A percentile compares a stretch with the other conserved stretches of the same genome.
Evolutionary conservation across 1,140 invertebrate genomes (phyloP).

Genomic region (Charaxes varanes): DNA sequence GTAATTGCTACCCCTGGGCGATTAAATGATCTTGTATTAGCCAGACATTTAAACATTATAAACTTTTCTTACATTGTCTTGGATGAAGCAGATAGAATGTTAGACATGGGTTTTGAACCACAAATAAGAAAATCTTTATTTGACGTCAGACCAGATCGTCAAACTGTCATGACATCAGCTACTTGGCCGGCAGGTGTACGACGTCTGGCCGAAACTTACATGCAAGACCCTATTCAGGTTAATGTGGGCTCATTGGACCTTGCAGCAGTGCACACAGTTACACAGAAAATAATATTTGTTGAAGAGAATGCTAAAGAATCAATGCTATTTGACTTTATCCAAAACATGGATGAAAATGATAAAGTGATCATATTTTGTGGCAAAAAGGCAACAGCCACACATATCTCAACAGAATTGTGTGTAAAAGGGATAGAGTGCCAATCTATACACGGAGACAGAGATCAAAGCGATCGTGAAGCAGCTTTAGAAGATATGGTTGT

Average conservation of each 20-base stretch:
- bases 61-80: slow-evolving; percentile 91
- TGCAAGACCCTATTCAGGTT: slow-evolving; percentile 91
- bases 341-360: slow-evolving; percentile 80
- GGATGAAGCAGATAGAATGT: slow-evolving; percentile 93
- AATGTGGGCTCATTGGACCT: slow-evolving; percentile 91
- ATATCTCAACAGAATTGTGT: slow-evolving; percentile 86
- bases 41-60: slow-evolving; percentile 79
- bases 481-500: slow-evolving; percentile 88
- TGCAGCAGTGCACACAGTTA: slow-evolving; percentile 88
- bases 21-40: slow-evolving; percentile 85
- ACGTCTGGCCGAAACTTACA: slow-evolving; percentile 87
- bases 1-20: slow-evolving; percentile 93
- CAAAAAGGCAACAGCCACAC: slow-evolving; percentile 86
- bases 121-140: slow-evolving; percentile 89
- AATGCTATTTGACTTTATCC: slow-evolving; percentile 75
- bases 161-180: slow-evolving; percentile 91
- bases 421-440: slow-evolving; percentile 81
- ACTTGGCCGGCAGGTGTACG: slow-evolving; percentile 92
- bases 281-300: slow-evolving; percentile 83
- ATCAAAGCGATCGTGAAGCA: slow-evolving; percentile 89
- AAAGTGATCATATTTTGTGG: slow-evolving; percentile 93
- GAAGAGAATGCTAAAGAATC: slow-evolving; percentile 79
- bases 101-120: slow-evolving; percentile 91
- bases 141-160: slow-evolving; percentile 85
- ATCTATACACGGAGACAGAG: slow-evolving; percentile 91